These are phyloP conservation scores for Ostrea edulis DNA, from an alignment of 1,140 invertebrate genomes.

Conservation along the genomic window DNA sequence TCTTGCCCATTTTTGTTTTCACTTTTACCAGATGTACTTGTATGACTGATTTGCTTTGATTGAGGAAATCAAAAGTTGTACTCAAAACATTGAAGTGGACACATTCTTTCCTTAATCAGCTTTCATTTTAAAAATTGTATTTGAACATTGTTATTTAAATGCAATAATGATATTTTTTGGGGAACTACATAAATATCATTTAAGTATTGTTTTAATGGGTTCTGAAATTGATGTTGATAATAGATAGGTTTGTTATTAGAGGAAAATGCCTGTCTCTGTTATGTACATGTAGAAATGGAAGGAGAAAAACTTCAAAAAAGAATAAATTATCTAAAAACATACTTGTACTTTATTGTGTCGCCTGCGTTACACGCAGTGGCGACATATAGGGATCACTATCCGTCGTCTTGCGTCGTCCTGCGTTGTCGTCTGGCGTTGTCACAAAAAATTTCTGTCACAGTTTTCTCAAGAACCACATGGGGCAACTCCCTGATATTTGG, in stretches of 20 bases:
- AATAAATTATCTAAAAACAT: slow-evolving; percentile 16
- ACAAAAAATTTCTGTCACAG: too few relatives aligned
- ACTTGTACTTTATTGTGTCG: not conserved
- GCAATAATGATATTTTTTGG: too few relatives aligned
- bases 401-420: too few relatives aligned
- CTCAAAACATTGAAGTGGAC: too few relatives aligned
- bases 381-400: too few relatives aligned
- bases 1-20: not conserved
- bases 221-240: not conserved
- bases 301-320: not conserved
- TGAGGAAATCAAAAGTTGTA: too few relatives aligned
- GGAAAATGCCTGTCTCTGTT: not conserved
- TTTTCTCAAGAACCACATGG: too few relatives aligned
- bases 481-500: too few relatives aligned
- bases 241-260: not conserved
- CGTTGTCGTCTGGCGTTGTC: too few relatives aligned
- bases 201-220: not conserved
- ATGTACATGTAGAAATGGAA: slow-evolving; percentile 2
- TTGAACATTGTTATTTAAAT: not conserved
- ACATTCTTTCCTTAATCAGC: not conserved
- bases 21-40: not conserved
- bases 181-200: not conserved
- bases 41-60: too few relatives aligned
- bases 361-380: too few relatives aligned
- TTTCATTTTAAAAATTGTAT: not conserved